These are phyloP conservation scores for Etheostoma cragini DNA, from an alignment of 2,113 vertebrate species.

Conservation along the genomic window DNA sequence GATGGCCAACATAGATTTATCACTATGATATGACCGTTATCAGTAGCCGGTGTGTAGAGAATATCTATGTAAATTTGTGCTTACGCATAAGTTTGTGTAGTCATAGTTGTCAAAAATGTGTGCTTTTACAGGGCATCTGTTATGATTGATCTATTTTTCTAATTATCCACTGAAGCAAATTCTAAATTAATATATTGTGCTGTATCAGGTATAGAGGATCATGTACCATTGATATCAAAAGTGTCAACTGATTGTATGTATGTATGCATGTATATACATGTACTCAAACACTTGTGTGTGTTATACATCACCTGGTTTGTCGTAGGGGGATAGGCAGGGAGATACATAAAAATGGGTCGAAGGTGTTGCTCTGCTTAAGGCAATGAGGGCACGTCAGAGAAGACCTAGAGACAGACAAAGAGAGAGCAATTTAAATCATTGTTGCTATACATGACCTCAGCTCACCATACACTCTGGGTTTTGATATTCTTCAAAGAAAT, in stretches of 20 bases:
- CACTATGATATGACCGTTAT: slow-evolving; percentile 22
- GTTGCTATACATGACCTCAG: background rate
- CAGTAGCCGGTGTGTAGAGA: background rate
- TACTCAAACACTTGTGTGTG: background rate
- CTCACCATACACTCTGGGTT: background rate
- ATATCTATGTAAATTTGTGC: slow-evolving; percentile 10
- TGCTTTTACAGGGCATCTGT: background rate
- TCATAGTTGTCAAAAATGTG: background rate
- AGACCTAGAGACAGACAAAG: slow-evolving; percentile 83
- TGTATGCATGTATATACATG: too few species aligned
- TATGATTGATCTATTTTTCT: background rate
- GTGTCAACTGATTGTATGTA: background rate
- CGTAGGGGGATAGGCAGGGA: slow-evolving; percentile 93
- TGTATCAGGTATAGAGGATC: background rate
- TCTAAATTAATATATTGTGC: background rate
- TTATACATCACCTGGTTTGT: slow-evolving; percentile 90
- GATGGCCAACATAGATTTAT: slow-evolving; percentile 44
- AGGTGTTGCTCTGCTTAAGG: slow-evolving; percentile 97
- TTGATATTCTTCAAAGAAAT: background rate
- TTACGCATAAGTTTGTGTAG: background rate
- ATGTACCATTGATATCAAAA: slow-evolving; percentile 5
- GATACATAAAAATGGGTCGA: slow-evolving; percentile 94
- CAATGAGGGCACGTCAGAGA: slow-evolving; percentile 97
- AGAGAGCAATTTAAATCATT: background rate
- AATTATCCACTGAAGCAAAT: background rate